phyloP scores from a whole-genome alignment of 2,888 invertebrate species.

The Cerceris rybyensis region DNA sequence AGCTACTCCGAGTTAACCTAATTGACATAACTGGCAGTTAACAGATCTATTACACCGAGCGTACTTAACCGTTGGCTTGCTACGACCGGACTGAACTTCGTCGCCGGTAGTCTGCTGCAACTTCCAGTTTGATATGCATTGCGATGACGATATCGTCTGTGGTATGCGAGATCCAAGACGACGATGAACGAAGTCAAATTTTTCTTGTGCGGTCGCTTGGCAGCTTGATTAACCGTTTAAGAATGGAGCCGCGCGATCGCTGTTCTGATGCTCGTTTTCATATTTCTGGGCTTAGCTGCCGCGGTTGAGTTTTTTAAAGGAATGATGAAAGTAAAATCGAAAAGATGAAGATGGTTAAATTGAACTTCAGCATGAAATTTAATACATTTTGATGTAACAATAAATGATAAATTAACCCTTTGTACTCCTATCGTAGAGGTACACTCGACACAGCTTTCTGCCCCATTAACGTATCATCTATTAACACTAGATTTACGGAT shows the following conservation, averaged over 20 bases:
- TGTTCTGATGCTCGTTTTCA: too few species aligned
- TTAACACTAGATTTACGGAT: too few species aligned
- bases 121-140: conserved; percentile 23
- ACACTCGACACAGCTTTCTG: too few species aligned
- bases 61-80: conserved; percentile 49
- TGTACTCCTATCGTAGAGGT: too few species aligned
- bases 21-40: conserved; percentile 72
- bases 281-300: too few species aligned
- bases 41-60: conserved; percentile 66
- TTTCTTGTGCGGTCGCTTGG: background rate
- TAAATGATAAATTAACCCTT: too few species aligned
- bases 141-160: conserved; percentile 22
- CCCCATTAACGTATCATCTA: too few species aligned
- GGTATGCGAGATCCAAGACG: background rate
- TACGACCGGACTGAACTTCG: conserved; percentile 46
- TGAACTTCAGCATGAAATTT: too few species aligned
- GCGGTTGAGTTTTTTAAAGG: too few species aligned
- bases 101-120: conserved; percentile 23
- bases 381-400: too few species aligned
- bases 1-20: conserved; percentile 67
- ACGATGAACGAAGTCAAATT: conserved; percentile 29
- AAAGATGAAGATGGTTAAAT: too few species aligned
- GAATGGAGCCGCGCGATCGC: background rate
- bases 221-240: background rate
- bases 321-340: too few species aligned